These are phyloP conservation scores for Odontophorus gujanensis DNA, from an alignment of 2,113 vertebrate genomes.

Conservation along the genomic window DNA sequence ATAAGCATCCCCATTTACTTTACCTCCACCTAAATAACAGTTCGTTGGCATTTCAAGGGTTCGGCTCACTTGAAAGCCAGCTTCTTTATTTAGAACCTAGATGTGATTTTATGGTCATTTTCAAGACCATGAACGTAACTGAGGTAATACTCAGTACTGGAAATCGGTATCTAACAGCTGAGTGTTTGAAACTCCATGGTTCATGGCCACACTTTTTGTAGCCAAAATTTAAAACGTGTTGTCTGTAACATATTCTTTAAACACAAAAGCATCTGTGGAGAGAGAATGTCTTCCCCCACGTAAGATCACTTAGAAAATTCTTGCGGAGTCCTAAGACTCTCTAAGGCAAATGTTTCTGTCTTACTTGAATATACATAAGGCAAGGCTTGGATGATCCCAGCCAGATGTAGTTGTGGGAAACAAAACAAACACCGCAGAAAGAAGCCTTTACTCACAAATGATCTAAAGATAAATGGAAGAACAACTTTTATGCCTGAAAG, in stretches of 20 bases:
- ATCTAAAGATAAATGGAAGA: neutral
- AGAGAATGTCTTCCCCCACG: neutral
- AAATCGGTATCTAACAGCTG: neutral
- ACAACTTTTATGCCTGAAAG: neutral
- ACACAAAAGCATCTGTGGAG: neutral
- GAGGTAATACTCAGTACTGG: neutral
- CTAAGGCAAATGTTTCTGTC: neutral
- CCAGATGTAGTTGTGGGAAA: neutral
- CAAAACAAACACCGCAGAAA: neutral
- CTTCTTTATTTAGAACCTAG: neutral
- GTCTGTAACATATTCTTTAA: neutral
- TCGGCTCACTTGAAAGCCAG: neutral
- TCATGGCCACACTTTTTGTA: neutral
- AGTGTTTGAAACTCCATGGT: neutral
- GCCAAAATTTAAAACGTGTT: neutral
- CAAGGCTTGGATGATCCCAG: neutral
- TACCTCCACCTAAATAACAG: neutral
- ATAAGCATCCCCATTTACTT: neutral
- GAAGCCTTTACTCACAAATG: neutral
- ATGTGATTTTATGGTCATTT: neutral
- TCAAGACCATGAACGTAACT: neutral
- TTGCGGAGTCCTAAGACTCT: neutral
- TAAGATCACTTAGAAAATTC: neutral
- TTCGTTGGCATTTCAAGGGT: neutral
- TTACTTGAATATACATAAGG: neutral